These are phyloP conservation scores for Leucoptera coffeella DNA, from an alignment of 2,888 invertebrate genomes.

Conservation along the genomic window DNA sequence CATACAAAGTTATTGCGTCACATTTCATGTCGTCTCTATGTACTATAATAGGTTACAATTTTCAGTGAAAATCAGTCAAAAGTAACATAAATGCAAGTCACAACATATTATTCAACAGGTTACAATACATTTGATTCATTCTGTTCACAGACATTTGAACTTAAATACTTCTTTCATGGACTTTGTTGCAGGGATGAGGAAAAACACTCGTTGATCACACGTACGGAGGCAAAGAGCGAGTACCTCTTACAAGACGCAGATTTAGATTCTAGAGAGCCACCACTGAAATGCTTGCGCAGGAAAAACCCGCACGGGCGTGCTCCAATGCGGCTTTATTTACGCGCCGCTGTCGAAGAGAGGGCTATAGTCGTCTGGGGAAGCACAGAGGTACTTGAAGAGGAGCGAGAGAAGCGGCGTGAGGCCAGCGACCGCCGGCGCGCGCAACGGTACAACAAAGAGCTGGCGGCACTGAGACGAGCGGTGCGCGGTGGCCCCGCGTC, in stretches of 20 bases:
- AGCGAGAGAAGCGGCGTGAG: constrained; percentile 63
- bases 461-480: constrained; percentile 76
- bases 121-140: no score
- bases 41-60: no score
- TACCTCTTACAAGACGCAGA: constrained; percentile 92
- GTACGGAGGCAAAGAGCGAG: constrained; percentile 85
- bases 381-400: constrained; percentile 56
- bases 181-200: constrained; percentile 61
- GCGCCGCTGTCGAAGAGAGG: constrained; percentile 73
- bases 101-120: no score
- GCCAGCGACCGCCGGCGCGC: constrained; percentile 64
- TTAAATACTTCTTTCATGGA: no score
- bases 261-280: constrained; percentile 80
- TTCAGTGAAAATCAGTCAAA: no score
- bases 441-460: constrained; percentile 75
- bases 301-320: constrained; percentile 88
- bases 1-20: constrained; percentile 13
- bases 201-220: constrained; percentile 82
- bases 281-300: constrained; percentile 72
- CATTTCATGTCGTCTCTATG: no score
- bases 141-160: no score
- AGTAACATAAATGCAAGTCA: no score
- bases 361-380: constrained; percentile 83
- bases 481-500: constrained; percentile 79
- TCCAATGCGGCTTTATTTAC: constrained; percentile 95